Conservation (phyloP, 2,113 vertebrate genomes). For the Mustela lutreola region DNA sequence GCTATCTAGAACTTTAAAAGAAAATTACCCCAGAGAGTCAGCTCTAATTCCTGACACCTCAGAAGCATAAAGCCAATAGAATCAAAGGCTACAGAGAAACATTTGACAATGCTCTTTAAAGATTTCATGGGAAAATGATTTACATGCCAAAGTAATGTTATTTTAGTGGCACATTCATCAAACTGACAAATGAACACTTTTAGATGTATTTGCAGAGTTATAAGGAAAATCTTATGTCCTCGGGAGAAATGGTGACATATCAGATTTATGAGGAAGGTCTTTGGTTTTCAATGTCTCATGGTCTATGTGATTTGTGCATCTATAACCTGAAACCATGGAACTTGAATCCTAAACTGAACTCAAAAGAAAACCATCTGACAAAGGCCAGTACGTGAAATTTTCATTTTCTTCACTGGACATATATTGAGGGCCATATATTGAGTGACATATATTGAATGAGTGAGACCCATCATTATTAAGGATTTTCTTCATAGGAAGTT, state of each 20-base stretch:
- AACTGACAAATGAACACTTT: conserved; percentile 65
- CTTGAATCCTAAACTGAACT: conserved; percentile 21
- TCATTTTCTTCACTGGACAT: neutral
- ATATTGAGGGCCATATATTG: conserved; percentile 14
- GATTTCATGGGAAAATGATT: conserved; percentile 56
- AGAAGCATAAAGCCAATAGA: conserved; percentile 64
- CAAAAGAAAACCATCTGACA: conserved; percentile 28
- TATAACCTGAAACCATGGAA: conserved; percentile 1
- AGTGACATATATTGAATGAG: conserved; percentile 34
- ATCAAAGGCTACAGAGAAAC: conserved; percentile 50
- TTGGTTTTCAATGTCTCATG: conserved; percentile 32
- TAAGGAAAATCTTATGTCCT: conserved; percentile 54
- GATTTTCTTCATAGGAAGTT: conserved; percentile 37
- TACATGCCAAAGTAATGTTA: conserved; percentile 13
- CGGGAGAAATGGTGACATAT: neutral
- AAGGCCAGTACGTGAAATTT: neutral
- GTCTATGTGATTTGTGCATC: conserved; percentile 5
- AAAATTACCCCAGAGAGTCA: conserved; percentile 62
- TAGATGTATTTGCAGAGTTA: conserved; percentile 29
- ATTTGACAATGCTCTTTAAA: conserved; percentile 56
- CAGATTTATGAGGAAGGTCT: neutral
- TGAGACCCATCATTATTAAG: conserved; percentile 41
- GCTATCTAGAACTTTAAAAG: conserved; percentile 57
- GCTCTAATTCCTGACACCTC: conserved; percentile 27
- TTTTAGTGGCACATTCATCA: conserved; percentile 32